phyloP scores from a whole-genome alignment of 2,888 invertebrate genomes.

The Yponomeuta malinellus region DNA sequence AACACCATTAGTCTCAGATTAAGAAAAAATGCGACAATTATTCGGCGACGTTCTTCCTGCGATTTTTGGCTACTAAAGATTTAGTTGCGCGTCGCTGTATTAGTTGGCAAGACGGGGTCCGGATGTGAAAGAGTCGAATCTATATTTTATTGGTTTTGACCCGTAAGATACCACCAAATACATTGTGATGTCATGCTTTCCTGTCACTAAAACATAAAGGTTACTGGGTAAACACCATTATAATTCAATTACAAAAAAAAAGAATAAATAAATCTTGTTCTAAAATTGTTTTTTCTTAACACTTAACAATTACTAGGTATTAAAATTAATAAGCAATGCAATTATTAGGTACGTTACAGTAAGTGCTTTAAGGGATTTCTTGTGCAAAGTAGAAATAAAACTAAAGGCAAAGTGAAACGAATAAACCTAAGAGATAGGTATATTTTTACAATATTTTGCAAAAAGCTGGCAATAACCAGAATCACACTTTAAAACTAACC shows the following conservation, averaged over 20 bases:
- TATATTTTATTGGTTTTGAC: background rate
- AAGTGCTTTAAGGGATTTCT: background rate
- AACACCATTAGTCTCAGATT: too few species aligned
- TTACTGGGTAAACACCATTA: constrained; percentile 7
- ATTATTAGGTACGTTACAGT: background rate
- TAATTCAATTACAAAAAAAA: background rate
- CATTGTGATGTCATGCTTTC: background rate
- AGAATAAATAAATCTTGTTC: constrained; percentile 5
- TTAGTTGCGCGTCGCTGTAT: too few species aligned
- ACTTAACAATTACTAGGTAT: background rate
- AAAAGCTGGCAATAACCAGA: background rate
- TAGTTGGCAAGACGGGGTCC: too few species aligned
- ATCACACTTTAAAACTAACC: background rate
- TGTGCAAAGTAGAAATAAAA: background rate
- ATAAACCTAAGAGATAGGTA: background rate
- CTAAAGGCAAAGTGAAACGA: background rate
- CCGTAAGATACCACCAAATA: background rate
- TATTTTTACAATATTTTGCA: background rate
- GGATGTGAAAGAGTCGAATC: too few species aligned
- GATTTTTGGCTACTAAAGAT: too few species aligned
- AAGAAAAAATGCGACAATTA: too few species aligned
- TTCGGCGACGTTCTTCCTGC: too few species aligned
- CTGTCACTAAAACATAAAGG: background rate
- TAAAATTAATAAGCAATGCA: constrained; percentile 2
- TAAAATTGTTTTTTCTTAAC: background rate